Conservation (phyloP, 92 coral and sea anemone species). For the Galaxea fascicularis region DNA sequence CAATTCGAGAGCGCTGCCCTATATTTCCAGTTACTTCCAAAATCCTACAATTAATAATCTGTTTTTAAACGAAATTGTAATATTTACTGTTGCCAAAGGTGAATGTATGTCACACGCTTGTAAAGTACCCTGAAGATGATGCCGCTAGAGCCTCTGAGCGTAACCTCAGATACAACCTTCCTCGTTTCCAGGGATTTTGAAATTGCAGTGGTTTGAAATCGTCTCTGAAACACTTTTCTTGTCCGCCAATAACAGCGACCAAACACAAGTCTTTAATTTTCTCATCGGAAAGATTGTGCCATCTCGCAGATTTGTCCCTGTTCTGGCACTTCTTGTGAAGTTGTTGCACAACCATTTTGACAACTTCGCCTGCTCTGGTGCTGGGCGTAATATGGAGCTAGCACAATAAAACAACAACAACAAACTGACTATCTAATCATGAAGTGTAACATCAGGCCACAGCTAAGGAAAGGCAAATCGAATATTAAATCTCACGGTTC, state of each 20-base stretch:
- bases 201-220: conserved; percentile 87
- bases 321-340: conserved; percentile 82
- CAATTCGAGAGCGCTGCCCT: no score
- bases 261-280: conserved; percentile 81
- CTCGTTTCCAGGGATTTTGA: conserved; percentile 97
- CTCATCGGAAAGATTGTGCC: conserved; percentile 63
- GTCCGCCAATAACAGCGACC: conserved; percentile 93
- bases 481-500: no score
- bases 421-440: background rate
- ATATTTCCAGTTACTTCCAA: background rate
- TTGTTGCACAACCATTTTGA: conserved; percentile 86
- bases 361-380: conserved; percentile 91
- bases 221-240: conserved; percentile 90
- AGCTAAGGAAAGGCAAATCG: no score
- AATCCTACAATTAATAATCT: background rate
- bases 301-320: conserved; percentile 54
- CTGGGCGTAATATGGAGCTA: conserved; percentile 88
- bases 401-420: background rate
- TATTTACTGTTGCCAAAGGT: background rate
- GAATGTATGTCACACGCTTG: conserved; percentile 63
- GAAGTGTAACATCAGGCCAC: no score
- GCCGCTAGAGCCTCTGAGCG: conserved; percentile 96
- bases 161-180: conserved; percentile 86
- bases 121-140: conserved; percentile 71
- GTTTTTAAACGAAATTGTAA: background rate